These are phyloP conservation scores for Struthidea cinerea DNA, from an alignment of 2,113 vertebrate genomes.

Conservation along the genomic window DNA sequence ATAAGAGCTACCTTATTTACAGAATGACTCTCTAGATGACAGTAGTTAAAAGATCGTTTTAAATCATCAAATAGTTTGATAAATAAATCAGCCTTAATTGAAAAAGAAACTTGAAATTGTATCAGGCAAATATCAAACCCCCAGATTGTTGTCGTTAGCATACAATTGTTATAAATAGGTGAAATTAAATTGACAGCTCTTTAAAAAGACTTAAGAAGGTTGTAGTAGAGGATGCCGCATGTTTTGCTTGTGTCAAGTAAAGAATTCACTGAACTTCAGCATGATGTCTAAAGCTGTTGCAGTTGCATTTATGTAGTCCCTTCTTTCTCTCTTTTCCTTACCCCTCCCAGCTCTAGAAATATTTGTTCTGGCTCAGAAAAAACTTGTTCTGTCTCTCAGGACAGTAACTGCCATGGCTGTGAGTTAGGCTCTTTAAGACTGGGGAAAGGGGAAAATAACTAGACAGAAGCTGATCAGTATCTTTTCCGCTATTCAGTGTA, in stretches of 20 bases:
- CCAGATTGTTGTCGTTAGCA: neutral
- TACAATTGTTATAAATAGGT: neutral
- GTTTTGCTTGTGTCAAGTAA: neutral
- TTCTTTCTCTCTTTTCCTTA: neutral
- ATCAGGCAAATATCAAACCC: neutral
- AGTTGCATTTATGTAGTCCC: accelerated
- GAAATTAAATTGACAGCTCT: neutral
- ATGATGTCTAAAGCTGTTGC: neutral
- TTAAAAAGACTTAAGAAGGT: neutral
- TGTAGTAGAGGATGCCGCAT: neutral
- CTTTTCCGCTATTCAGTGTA: neutral
- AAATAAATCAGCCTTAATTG: neutral
- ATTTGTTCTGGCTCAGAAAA: neutral
- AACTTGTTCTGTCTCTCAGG: neutral
- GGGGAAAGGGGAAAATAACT: neutral
- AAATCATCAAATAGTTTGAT: neutral
- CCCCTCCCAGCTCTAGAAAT: neutral
- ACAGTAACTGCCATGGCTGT: neutral
- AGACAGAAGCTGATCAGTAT: neutral
- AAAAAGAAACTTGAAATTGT: neutral
- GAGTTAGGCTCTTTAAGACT: neutral
- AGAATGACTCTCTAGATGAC: neutral
- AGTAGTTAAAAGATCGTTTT: neutral
- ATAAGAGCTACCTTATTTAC: neutral
- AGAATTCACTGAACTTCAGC: neutral